Evolutionary conservation across 2,888 invertebrate species (phyloP), one percentile per base, ranked within the genome.

Genomic region (Drosophila algonquin): DNA sequence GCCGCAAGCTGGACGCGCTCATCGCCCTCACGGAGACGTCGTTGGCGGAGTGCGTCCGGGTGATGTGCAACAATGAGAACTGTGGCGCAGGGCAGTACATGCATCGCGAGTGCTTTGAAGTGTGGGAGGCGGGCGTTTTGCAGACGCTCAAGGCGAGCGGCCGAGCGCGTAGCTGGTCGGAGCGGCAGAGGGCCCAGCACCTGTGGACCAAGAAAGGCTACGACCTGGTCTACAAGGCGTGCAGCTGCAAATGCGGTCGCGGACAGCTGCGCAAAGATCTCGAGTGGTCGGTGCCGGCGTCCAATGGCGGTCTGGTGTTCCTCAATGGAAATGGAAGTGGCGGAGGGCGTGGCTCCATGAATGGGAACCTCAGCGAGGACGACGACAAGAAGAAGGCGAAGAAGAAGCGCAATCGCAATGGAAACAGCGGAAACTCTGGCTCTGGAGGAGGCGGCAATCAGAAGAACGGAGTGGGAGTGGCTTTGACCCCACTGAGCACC

Each of bases 141-240:
- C 95, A 96, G 59, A 97, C 97, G 90, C 94, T 99, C 72, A 97
- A 98, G 92, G 96, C 97, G 44, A 97, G 97, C 93, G 98, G 98
- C 56, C 93, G 98, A 44, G 98, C 98, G 4, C 94, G 98, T 24
- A 97, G 97, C 79, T 98, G 98, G 98, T 98, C 98, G 45, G 98
- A 98, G 91, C 94, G 98, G 67, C 98, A 98, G 92, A 94, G 98
- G 32, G 95, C 96, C 87, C 98, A 98, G 93, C 98, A 98, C 93
- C 93, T 99, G 68, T 99, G 99, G 99, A 98, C 98, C 63, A 98
- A 98, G 93, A 98, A 98, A 92, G 98, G 98, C 60, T 98, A 98
- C 93, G 98, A 99, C 93, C 93, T 98, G 91, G 98, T 98, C 8
- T 98, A 96, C 93, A 98, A 98, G 90, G 98, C 97, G 8, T 99